Evolutionary conservation across 2,888 invertebrate genomes (phyloP).

Genomic region (Hypomecis atomaria): DNA sequence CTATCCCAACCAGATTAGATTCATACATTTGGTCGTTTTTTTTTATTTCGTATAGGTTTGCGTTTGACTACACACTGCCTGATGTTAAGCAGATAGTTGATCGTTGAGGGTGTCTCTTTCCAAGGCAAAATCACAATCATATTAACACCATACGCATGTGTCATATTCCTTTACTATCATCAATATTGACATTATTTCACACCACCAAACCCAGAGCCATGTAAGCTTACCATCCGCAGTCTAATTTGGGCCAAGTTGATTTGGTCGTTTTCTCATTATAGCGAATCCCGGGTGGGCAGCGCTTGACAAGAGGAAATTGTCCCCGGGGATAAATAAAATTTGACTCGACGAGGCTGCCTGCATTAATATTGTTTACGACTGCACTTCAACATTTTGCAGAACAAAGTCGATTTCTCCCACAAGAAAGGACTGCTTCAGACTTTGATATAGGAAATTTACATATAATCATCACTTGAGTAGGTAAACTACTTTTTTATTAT

Average conservation of each 20-base stretch:
- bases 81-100: too few species aligned
- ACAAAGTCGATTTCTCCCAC: conserved; percentile 23
- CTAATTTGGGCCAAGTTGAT: conserved; percentile 78
- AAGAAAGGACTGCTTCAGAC: background rate
- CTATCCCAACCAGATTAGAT: too few species aligned
- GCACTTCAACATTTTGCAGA: conserved; percentile 56
- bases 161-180: conserved; percentile 8
- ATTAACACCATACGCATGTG: too few species aligned
- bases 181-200: conserved; percentile 38
- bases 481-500: too few species aligned
- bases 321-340: conserved; percentile 78
- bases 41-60: too few species aligned
- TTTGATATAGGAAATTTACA: too few species aligned
- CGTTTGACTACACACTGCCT: too few species aligned
- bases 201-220: conserved; percentile 48
- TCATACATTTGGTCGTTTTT: too few species aligned
- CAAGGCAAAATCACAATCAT: too few species aligned
- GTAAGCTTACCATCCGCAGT: conserved; percentile 61
- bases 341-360: conserved; percentile 69
- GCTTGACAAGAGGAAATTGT: conserved; percentile 81
- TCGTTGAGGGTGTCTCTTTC: too few species aligned
- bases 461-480: too few species aligned
- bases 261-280: conserved; percentile 79
- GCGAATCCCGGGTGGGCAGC: conserved; percentile 78
- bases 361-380: conserved; percentile 76